Evolutionary conservation across 92 coral and sea anemone genomes (phyloP).

Genomic region (Palythoa grandis): DNA sequence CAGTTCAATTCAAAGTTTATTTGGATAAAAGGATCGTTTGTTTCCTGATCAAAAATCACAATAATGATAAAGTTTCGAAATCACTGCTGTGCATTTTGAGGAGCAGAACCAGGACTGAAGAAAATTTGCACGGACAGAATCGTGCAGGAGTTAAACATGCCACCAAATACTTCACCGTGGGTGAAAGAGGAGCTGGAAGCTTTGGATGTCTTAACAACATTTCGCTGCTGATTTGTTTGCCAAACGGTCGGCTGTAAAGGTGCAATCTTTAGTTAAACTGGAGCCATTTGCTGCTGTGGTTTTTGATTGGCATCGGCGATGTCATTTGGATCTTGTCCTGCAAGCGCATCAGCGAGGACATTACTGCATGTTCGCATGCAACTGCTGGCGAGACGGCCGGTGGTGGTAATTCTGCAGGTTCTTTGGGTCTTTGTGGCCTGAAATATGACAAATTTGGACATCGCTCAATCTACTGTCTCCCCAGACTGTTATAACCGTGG

Average conservation of each 20-base stretch:
- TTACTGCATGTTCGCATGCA: neutral
- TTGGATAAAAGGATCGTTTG: neutral
- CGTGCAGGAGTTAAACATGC: constrained; percentile 13
- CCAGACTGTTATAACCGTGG: neutral
- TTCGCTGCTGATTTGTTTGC: too few species aligned
- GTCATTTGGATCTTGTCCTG: neutral
- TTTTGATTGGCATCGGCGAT: neutral
- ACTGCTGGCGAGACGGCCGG: neutral
- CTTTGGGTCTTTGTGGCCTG: neutral
- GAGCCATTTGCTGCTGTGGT: constrained; percentile 21
- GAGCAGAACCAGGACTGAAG: constrained; percentile 12
- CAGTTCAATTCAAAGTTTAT: neutral
- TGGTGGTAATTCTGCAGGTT: neutral
- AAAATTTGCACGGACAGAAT: neutral
- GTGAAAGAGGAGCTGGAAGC: constrained; percentile 4
- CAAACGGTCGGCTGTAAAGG: neutral
- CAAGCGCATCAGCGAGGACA: neutral
- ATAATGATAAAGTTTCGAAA: too few species aligned
- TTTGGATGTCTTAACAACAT: too few species aligned
- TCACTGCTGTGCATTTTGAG: neutral
- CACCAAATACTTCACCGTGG: constrained; percentile 6
- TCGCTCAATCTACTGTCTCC: neutral
- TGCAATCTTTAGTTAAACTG: neutral
- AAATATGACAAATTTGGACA: neutral
- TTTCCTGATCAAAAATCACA: too few species aligned